Base-by-base conservation (phyloP, 2,113 vertebrate species). In the Junco hyemalis region DNA sequence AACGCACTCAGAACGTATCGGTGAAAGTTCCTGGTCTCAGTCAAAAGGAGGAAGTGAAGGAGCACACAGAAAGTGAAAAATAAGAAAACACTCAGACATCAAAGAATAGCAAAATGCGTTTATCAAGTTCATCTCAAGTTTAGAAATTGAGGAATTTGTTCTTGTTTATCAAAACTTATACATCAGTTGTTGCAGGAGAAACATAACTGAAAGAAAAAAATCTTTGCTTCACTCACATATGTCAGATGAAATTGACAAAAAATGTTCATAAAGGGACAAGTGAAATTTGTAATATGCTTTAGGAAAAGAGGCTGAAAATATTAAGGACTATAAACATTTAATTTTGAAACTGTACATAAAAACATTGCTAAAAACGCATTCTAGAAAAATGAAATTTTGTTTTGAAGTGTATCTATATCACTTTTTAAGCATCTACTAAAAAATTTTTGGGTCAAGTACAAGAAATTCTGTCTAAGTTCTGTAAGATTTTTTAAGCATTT, bases 1-100 rank as follows among this genome's bases (percentile, higher is more conserved):
- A 33, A 33, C 0, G 2, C 7, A 25, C 16, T 8, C 42, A 22
- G 33, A 71, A 9, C 0, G 2, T 10, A 33, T 68, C 4, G 1
- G 36, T 22, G 14, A 56, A 78, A 13, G 17, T 17, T 81, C 53
- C 65, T 77, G 26, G 13, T 61, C 68, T 73, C 36, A 86, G 29
- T 86, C 35, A 81, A 56, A 93, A 80, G 50, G 24, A 79, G 12
- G 56, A 88, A 83, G 13, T 45, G 47, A 83, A 73, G 60, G 23
- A 81, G 48, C 9, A 54, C 33, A 59, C 4, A 56, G 64, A 71
- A 83, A 81, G 6, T 47, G 38, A 89, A 93, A 77, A 92, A 44
- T 40, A 60, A n/a, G 69, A 70, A 60, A 60, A 12, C 18, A 35
- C 5, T 36, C 36, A 79, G n/a, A 38, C 33, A 73, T 50, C 36